A percentile compares a stretch with the other conserved stretches of the same genome.
Evolutionary conservation across 2,797 vertebrate genomes (phyloP).

Genomic region (Potorous gilbertii): DNA sequence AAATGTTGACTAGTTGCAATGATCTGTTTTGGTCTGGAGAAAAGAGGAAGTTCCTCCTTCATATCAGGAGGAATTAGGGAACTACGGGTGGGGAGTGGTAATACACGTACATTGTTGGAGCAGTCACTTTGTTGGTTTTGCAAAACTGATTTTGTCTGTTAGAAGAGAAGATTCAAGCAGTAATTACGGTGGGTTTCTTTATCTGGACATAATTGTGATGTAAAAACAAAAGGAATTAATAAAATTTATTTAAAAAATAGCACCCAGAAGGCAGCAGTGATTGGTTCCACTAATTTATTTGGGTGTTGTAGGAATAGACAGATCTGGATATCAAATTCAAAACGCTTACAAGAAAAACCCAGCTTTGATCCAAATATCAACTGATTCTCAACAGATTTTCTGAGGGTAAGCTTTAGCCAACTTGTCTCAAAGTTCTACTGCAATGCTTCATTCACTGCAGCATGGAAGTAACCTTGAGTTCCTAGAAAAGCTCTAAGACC

Average conservation of each 20-base stretch:
- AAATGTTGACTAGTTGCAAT: no score
- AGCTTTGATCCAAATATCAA: not conserved
- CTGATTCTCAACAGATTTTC: not conserved
- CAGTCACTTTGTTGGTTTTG: not conserved
- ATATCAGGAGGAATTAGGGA: not conserved
- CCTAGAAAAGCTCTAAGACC: not conserved
- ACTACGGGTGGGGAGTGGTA: not conserved
- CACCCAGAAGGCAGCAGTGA: not conserved
- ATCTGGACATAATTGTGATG: not conserved
- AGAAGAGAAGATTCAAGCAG: not conserved
- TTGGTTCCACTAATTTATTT: not conserved
- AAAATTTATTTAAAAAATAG: not conserved
- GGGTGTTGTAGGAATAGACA: not conserved
- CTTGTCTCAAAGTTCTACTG: not conserved
- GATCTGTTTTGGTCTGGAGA: not conserved
- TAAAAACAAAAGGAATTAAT: not conserved
- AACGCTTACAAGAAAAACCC: not conserved
- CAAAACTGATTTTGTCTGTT: not conserved
- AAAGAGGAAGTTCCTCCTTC: not conserved
- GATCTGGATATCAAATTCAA: not conserved
- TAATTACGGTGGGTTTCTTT: not conserved
- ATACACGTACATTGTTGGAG: not conserved
- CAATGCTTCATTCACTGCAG: not conserved
- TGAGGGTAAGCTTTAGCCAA: not conserved
- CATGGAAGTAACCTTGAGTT: not conserved